phyloP scores from a whole-genome alignment of 2,888 invertebrate genomes.

The Diaperis boleti region DNA sequence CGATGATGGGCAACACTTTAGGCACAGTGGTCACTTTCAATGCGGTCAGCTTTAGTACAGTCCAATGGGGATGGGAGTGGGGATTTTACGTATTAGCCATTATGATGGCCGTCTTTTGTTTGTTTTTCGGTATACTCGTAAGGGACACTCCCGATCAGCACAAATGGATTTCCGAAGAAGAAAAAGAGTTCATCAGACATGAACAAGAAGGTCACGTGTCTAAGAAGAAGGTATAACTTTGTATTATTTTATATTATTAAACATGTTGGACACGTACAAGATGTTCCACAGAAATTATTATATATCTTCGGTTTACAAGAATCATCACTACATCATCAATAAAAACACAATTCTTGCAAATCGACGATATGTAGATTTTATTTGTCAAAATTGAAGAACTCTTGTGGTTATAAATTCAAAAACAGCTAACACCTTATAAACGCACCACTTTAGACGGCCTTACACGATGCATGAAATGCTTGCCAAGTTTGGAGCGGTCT shows the following conservation, averaged over 20 bases:
- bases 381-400: too few relatives aligned
- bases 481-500: too few relatives aligned
- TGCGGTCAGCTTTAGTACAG: conserved; percentile 74
- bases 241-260: too few relatives aligned
- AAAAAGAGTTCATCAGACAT: conserved; percentile 71
- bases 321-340: too few relatives aligned
- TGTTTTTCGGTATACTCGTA: conserved; percentile 74
- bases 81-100: conserved; percentile 76
- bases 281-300: too few relatives aligned
- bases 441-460: background rate
- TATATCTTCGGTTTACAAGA: too few relatives aligned
- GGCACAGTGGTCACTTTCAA: conserved; percentile 80
- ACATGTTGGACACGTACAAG: too few relatives aligned
- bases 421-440: too few relatives aligned
- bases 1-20: conserved; percentile 79
- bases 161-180: conserved; percentile 72
- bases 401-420: too few relatives aligned
- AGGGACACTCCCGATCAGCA: conserved; percentile 76
- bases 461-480: too few relatives aligned
- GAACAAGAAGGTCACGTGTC: conserved; percentile 50
- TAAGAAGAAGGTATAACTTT: conserved; percentile 54
- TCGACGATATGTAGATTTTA: too few relatives aligned
- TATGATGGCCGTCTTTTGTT: conserved; percentile 70
- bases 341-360: too few relatives aligned
- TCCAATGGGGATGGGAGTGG: conserved; percentile 74